These are phyloP conservation scores for Microctonus brassicae DNA, from an alignment of 2,888 invertebrate species.

Conservation along the genomic window DNA sequence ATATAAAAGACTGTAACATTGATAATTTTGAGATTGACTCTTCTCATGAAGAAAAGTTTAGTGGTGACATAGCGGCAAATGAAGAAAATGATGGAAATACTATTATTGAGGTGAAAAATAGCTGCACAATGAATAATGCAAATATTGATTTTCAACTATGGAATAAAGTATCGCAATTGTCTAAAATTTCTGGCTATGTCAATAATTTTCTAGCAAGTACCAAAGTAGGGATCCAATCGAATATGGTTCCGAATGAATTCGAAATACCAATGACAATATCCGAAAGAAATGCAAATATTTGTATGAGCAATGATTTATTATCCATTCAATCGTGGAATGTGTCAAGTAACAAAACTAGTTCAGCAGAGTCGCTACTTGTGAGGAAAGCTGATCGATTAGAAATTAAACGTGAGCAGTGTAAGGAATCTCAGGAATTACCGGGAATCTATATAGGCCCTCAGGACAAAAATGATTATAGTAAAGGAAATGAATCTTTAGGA, in stretches of 20 bases:
- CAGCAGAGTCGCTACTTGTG: background rate
- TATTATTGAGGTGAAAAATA: background rate
- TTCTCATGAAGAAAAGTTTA: background rate
- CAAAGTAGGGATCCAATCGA: constrained; percentile 11
- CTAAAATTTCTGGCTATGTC: constrained; percentile 42
- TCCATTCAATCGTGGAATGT: background rate
- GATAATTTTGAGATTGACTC: constrained; percentile 16
- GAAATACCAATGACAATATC: background rate
- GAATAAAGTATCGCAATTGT: constrained; percentile 33
- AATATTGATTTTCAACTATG: constrained; percentile 11
- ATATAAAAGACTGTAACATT: background rate
- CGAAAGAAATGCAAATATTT: background rate
- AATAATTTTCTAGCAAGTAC: constrained; percentile 46
- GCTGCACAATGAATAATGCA: background rate
- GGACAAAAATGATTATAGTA: constrained; percentile 6
- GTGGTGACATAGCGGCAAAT: background rate
- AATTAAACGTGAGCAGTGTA: background rate
- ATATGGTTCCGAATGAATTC: background rate
- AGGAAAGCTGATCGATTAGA: background rate
- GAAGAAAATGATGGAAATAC: background rate
- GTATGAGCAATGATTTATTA: background rate
- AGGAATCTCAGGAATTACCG: constrained; percentile 18
- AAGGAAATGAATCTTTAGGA: constrained; percentile 19
- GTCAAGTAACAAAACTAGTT: background rate
- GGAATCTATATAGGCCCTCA: constrained; percentile 31